Evolutionary conservation across 2,113 vertebrate species (phyloP).

Genomic region (Corythornis madagascariensis): DNA sequence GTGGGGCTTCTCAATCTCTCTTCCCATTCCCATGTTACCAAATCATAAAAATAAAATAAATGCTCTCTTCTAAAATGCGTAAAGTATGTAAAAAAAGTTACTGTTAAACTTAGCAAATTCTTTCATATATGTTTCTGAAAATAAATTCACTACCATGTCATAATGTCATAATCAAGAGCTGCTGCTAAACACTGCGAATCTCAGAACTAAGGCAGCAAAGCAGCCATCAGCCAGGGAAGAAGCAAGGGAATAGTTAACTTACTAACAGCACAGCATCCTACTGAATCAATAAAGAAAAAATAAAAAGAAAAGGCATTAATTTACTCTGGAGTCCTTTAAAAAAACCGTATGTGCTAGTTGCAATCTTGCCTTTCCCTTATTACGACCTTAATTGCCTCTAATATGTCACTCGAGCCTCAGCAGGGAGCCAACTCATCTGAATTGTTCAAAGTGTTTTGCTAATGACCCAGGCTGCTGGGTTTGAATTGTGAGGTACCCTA

Average conservation of each 20-base stretch:
- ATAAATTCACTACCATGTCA: neutral
- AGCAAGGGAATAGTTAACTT: neutral
- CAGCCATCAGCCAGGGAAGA: neutral
- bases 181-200: neutral
- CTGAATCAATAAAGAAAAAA: conserved; percentile 37
- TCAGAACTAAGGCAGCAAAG: neutral
- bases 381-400: neutral
- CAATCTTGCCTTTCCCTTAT: conserved; percentile 12
- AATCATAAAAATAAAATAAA: neutral
- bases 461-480: neutral
- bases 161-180: neutral
- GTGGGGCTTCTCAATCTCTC: neutral
- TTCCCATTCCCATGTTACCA: neutral
- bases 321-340: conserved; percentile 25
- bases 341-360: conserved; percentile 3
- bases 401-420: conserved; percentile 1
- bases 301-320: neutral
- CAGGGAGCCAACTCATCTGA: neutral
- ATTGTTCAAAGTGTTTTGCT: neutral
- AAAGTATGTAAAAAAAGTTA: neutral
- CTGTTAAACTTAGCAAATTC: neutral
- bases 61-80: neutral
- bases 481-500: neutral
- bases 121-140: neutral
- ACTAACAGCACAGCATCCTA: neutral